Base-by-base conservation (phyloP, 2,888 invertebrate genomes). In the Lasioglossum oenotherae region DNA sequence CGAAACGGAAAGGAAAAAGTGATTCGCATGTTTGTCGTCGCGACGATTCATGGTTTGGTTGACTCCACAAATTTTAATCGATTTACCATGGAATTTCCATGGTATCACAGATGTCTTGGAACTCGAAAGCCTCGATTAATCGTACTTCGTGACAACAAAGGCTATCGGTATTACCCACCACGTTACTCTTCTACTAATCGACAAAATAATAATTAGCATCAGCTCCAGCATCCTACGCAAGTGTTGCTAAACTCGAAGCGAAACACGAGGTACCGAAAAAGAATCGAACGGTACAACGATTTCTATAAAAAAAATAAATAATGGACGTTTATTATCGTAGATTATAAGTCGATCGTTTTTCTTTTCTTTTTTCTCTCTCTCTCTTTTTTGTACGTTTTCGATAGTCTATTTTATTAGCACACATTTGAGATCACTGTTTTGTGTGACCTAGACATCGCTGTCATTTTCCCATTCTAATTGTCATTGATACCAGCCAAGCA, bases 401-500 rank as follows among this genome's bases (percentile, higher is more conserved):
- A 81, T 87, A 87, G 73, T 71, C 44, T 81, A 78, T 86, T 76
- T 84, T 85, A 80, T 80, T 89, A 85, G 80, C 84, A 73, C 78
- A 81, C 78, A 80, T 74, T 80, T 71, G 44, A 84, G 60, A 82
- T 88, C 81, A 85, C 80, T 78, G 78, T 85, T 84, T 84, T 76
- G 84, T 86, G 84, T 77, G 79, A 82, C 85, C 35, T 80, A 77
- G 78, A 74, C 67, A 74, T 83, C 60, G 23, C 73, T 86, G 73
- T 87, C 81, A 72, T 84, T 80, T 82, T 57, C 60, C 81, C 74
- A 87, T 80, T 80, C 71, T 84, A 82, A 83, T 91, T 87, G 81
- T 74, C 80, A 86, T 80, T 81, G 41, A 78, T 81, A 35, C 31
- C 5, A 5, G 35, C 31, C 16, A n/a, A 49, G 64, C 4, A 3